A percentile compares a stretch with the other conserved stretches of the same genome.
Conservation (phyloP, 2,797 vertebrate species). For the Ptychobarbus kaznakovi region DNA sequence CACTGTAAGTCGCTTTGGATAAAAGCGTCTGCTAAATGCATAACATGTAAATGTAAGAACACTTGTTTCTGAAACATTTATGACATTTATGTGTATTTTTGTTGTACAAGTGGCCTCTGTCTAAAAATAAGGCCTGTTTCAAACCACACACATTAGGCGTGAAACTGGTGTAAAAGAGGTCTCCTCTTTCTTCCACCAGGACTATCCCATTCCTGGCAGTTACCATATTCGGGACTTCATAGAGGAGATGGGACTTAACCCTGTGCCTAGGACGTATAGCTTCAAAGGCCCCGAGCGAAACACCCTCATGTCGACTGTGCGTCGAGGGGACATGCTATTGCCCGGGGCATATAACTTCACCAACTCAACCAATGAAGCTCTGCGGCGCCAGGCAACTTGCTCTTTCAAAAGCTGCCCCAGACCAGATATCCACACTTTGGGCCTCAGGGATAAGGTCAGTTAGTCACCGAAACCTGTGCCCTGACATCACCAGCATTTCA, state of each 20-base stretch:
- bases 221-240: constrained; percentile 77
- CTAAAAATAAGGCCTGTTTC: neutral
- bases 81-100: neutral
- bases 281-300: constrained; percentile 80
- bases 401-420: constrained; percentile 76
- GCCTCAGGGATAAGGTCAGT: constrained; percentile 77
- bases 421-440: constrained; percentile 64
- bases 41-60: too few species aligned
- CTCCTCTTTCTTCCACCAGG: constrained; percentile 58
- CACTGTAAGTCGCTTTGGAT: too few species aligned
- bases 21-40: too few species aligned
- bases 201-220: constrained; percentile 73
- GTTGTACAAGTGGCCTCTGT: neutral
- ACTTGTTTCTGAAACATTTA: neutral
- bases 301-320: constrained; percentile 45
- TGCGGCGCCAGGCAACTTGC: constrained; percentile 65
- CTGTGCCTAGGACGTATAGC: constrained; percentile 73
- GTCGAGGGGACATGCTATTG: constrained; percentile 65
- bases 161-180: neutral
- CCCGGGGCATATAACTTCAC: constrained; percentile 71
- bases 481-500: neutral
- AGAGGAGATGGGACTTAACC: constrained; percentile 79
- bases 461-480: neutral
- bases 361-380: constrained; percentile 70
- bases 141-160: neutral